Conservation (phyloP, 2,797 vertebrate genomes). For the Prionace glauca region DNA sequence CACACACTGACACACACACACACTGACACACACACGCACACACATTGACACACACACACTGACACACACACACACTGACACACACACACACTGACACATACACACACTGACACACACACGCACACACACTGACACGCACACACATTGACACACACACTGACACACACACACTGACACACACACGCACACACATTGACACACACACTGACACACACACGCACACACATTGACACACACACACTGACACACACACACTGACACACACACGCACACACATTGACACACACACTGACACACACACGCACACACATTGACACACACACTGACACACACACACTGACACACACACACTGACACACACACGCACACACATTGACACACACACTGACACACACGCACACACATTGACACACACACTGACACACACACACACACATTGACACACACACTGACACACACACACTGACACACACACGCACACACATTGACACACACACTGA, state of each 20-base stretch:
- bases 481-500: background rate
- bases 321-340: background rate
- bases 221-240: background rate
- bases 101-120: background rate
- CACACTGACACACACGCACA: background rate
- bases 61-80: background rate
- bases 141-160: too few relatives aligned
- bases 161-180: background rate
- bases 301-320: too few relatives aligned
- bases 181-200: background rate
- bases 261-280: background rate
- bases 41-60: background rate
- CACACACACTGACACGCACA: background rate
- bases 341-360: background rate
- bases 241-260: background rate
- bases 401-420: too few relatives aligned
- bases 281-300: background rate
- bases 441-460: background rate
- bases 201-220: background rate
- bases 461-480: background rate
- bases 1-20: background rate
- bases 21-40: background rate
- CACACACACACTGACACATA: background rate
- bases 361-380: background rate
- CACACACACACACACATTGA: background rate